Base-by-base conservation (phyloP, 2,888 invertebrate species). In the Carterocephalus palaemon region DNA sequence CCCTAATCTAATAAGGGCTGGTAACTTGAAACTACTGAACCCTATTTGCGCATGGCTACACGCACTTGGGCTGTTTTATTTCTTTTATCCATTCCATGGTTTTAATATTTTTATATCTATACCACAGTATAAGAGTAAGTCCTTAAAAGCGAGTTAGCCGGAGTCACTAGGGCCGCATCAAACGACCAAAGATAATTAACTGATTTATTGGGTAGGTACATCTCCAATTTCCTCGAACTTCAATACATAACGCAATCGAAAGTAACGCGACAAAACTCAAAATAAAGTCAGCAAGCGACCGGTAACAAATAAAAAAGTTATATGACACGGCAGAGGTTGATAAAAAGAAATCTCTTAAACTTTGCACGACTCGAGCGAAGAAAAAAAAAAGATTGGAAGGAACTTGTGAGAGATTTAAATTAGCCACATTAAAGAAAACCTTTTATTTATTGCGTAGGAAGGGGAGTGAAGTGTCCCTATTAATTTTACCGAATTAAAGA, bases 391-490 rank as follows among this genome's bases (percentile, higher is more conserved):
- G 46, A 51, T 43, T 42, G 24, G 52, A 37, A 51, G 46, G 49
- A 47, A 53, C 38, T 56, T 49, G 55, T 54, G 53, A 56, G 55
- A 56, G 55, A 56, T 58, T 60, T 62, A 59, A 60, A 60, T 62
- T 57, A 59, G 54, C 42, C 51, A 51, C 56, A 53, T 56, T 52
- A 47, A 50, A 43, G 46, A 33, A 52, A 43, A 46, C 26, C 43
- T 49, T 47, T 49, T 54, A 46, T 48, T 50, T 48, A 46, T 48
- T 26, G 16, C 45, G 28, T 49, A 49, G 49, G 51, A 46, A 47
- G 48, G 37, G 36, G 26, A 28, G 24, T 37, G 16, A 48, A 40
- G 40, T 31, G 37, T 43, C 16, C 49, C 50, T 53, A 52, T 56
- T 54, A 59, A 56, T 60, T 50, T 49, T 41, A 52, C 19, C 43